These are phyloP conservation scores for Peromyscus attwateri DNA, from an alignment of 2,797 vertebrate species.

Conservation along the genomic window DNA sequence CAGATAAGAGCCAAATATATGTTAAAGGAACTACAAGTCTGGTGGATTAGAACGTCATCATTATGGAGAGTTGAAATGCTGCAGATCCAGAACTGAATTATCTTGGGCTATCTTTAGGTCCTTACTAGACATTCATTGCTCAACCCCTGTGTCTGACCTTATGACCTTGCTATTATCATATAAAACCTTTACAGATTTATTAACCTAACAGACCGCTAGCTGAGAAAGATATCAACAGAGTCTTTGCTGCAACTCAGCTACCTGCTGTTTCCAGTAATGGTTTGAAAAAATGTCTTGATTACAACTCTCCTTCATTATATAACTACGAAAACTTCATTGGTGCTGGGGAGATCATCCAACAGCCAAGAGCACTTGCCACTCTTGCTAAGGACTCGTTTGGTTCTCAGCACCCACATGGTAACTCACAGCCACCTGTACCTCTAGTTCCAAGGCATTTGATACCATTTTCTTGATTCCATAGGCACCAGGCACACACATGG, in stretches of 20 bases:
- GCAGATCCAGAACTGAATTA: not conserved
- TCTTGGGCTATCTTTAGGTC: not conserved
- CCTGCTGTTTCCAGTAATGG: not conserved
- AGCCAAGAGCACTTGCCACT: not conserved
- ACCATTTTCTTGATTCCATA: not conserved
- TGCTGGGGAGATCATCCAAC: not conserved
- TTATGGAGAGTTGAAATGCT: not conserved
- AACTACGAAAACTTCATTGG: not conserved
- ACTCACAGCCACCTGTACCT: not conserved
- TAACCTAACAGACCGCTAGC: not conserved
- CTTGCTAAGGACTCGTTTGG: not conserved
- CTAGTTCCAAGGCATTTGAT: not conserved
- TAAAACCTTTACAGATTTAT: not conserved
- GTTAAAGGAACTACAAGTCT: not conserved
- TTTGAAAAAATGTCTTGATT: not conserved
- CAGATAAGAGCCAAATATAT: not conserved
- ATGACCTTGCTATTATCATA: not conserved
- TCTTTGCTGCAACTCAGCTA: not conserved
- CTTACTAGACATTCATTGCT: not conserved
- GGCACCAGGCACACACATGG: not conserved
- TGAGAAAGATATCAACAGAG: not conserved
- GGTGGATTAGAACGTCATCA: not conserved
- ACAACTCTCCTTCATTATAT: too few relatives aligned
- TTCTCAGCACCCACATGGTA: not conserved
- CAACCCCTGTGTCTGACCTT: not conserved